Evolutionary conservation across 1,140 invertebrate genomes (phyloP).

Genomic region (Habropoda laboriosa): DNA sequence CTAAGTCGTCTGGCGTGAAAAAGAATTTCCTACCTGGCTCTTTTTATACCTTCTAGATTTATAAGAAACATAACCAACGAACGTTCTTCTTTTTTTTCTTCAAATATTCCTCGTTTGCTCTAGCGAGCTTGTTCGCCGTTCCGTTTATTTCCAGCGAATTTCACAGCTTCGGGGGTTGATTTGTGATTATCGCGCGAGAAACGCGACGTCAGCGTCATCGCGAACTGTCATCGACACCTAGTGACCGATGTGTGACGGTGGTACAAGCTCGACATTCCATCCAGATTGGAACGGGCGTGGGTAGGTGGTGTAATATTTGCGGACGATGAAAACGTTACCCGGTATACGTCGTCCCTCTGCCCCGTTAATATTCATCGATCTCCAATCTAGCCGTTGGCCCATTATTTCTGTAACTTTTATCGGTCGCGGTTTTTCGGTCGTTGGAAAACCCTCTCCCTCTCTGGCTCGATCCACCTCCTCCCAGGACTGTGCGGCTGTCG

Average conservation of each 20-base stretch:
- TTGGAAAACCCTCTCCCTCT: conserved; percentile 4
- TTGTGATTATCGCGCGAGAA: background rate
- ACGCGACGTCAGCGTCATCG: background rate
- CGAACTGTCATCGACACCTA: background rate
- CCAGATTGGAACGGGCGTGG: no score
- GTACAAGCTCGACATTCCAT: background rate
- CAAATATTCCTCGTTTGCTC: conserved; percentile 13
- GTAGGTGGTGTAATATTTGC: conserved; percentile 19
- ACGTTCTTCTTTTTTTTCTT: conserved; percentile 31
- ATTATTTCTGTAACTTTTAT: conserved; percentile 28
- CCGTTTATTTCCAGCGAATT: conserved; percentile 1
- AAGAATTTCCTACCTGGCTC: conserved; percentile 57
- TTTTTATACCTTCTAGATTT: conserved; percentile 42
- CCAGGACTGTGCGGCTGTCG: background rate
- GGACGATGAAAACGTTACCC: conserved; percentile 18
- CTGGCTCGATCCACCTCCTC: background rate
- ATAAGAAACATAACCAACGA: conserved; percentile 62
- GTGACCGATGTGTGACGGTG: no score
- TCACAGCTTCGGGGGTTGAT: background rate
- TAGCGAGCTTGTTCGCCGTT: background rate
- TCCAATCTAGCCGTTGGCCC: no score
- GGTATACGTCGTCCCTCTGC: background rate
- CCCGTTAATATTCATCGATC: conserved; percentile 16
- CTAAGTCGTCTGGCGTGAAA: conserved; percentile 58
- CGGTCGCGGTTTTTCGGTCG: background rate